phyloP scores from a whole-genome alignment of 2,888 invertebrate species.

The Geotrupes spiniger region DNA sequence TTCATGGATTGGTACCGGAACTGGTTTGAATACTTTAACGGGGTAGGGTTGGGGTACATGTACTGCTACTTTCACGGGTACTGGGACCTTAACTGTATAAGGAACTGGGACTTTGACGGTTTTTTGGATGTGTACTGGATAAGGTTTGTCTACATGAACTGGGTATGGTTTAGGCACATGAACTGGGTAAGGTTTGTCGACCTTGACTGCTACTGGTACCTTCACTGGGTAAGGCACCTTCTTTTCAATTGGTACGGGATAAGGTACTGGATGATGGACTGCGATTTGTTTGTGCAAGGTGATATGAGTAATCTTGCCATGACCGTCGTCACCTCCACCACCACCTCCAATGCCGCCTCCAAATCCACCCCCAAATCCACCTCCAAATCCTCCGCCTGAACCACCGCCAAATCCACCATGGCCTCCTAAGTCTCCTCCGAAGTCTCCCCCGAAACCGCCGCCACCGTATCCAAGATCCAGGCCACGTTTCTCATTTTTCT shows the following conservation, averaged over 20 bases:
- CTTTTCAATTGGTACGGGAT: constrained; percentile 20
- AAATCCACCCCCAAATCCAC: constrained; percentile 15
- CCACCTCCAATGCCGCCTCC: constrained; percentile 14
- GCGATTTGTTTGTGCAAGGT: constrained; percentile 19
- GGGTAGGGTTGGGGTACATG: constrained; percentile 22
- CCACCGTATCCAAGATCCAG: constrained; percentile 17
- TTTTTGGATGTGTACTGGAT: constrained; percentile 17
- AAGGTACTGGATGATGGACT: constrained; percentile 17
- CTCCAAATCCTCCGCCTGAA: constrained; percentile 14
- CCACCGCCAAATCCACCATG: not conserved
- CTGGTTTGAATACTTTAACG: constrained; percentile 19
- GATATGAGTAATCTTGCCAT: constrained; percentile 22
- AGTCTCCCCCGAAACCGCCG: constrained; percentile 13
- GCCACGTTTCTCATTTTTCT: constrained; percentile 21
- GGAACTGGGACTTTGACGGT: constrained; percentile 17
- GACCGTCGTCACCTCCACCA: constrained; percentile 14
- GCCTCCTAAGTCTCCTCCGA: constrained; percentile 9
- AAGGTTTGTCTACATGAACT: constrained; percentile 21
- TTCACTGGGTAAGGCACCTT: constrained; percentile 17
- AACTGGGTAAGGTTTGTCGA: constrained; percentile 22
- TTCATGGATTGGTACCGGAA: constrained; percentile 19
- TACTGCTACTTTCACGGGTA: constrained; percentile 18
- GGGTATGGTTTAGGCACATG: constrained; percentile 24
- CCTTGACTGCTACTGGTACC: constrained; percentile 18
- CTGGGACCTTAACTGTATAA: constrained; percentile 19